Percentiles rank a stretch among this genome's conserved stretches.
phyloP scores from a whole-genome alignment of 2,888 invertebrate species.

The Lissocephala sabroskyi region DNA sequence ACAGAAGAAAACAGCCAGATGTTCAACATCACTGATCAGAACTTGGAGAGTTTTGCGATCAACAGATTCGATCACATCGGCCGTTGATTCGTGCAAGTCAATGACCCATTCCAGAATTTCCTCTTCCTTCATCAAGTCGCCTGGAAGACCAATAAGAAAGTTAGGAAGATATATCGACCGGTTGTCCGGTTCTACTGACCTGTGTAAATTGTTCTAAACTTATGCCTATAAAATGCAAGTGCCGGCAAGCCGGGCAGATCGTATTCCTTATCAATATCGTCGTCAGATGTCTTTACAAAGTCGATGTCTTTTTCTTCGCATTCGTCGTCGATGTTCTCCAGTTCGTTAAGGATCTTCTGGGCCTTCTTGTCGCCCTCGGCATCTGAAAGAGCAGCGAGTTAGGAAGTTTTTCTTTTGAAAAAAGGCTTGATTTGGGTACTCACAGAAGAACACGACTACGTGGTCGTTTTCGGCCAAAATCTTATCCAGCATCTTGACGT shows the following conservation, averaged over 20 bases:
- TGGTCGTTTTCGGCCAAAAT: slow-evolving; percentile 89
- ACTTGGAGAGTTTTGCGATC: slow-evolving; percentile 92
- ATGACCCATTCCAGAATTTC: slow-evolving; percentile 92
- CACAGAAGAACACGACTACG: slow-evolving; percentile 94
- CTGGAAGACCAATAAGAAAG: no score
- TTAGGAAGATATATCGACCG: no score
- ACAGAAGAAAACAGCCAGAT: slow-evolving; percentile 94
- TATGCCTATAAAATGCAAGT: slow-evolving; percentile 88
- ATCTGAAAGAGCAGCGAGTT: no score
- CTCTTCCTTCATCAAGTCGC: slow-evolving; percentile 93
- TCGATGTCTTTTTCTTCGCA: slow-evolving; percentile 93
- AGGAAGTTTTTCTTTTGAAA: background rate
- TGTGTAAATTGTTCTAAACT: slow-evolving; percentile 89
- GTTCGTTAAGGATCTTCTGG: slow-evolving; percentile 88
- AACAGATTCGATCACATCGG: slow-evolving; percentile 92
- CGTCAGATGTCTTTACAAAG: slow-evolving; percentile 93
- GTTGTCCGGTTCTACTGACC: slow-evolving; percentile 73
- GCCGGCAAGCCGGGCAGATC: slow-evolving; percentile 87
- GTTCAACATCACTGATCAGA: slow-evolving; percentile 90
- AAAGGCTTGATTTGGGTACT: slow-evolving; percentile 68
- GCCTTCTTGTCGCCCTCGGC: slow-evolving; percentile 92
- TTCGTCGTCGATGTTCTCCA: slow-evolving; percentile 94
- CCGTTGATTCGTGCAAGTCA: slow-evolving; percentile 85
- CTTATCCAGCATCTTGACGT: slow-evolving; percentile 90
- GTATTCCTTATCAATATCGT: slow-evolving; percentile 89